Evolutionary conservation across 2,797 vertebrate species (phyloP), one percentile per base, ranked within the genome.

Genomic region (Apogon talboti): DNA sequence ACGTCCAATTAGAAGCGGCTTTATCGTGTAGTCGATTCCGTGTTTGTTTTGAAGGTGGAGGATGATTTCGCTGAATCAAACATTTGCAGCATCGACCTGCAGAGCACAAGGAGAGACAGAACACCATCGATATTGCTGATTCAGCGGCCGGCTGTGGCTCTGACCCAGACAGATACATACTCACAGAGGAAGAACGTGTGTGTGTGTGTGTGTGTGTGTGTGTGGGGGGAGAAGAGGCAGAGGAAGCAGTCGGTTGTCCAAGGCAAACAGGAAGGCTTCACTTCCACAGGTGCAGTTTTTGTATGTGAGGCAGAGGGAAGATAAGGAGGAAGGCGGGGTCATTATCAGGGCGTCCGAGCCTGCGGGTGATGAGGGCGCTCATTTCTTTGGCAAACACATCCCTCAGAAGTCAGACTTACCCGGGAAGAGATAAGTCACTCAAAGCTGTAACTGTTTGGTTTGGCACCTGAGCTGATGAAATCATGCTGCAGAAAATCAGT

Each of bases 241-340:
- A 83, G 90, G 92, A 92, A 92, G 82, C 43, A 11, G 30, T 75
- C 24, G 2, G 62, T 63, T 55, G 59, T 91, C 92, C 92, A 93
- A 92, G 59, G 69, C 85, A 93, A 93, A 94, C 92, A 93, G 91
- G 91, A 93, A 92, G 82, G 85, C 78, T 86, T 84, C 77, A 66
- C 78, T 85, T 89, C 78, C 87, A 90, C 92, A 93, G 92, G 92
- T 94, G 92, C 84, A 86, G 84, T 76, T 81, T 90, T 88, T 88
- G 86, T 83, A 82, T 87, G 68, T 47, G 47, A 71, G 44, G 47
- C 35, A 33, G 15, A 12, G 30, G 52, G 61, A 28, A 46, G 74
- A 86, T 76, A 55, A 63, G 56, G 53, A 71, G 68, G 70, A 75
- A 78, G 69, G 59, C 21, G 47, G 71, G 83, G 82, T 87, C 78